phyloP scores from a whole-genome alignment of 2,113 vertebrate genomes.

The Nothoprocta perdicaria region DNA sequence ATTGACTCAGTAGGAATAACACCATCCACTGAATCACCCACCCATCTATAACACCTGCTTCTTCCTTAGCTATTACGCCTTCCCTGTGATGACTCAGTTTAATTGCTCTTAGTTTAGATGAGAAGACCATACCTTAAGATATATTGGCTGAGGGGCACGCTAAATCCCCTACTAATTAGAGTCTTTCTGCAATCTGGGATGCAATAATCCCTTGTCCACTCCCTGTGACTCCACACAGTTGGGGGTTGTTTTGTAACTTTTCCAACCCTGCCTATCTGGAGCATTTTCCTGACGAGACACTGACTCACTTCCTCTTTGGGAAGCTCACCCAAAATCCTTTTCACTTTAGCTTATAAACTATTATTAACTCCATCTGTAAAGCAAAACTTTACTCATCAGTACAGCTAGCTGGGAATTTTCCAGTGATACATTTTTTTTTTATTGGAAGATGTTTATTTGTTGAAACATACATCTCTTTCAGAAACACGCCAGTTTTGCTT shows the following conservation, averaged over 20 bases:
- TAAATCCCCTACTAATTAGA: not conserved
- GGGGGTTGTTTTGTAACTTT: conserved; percentile 56
- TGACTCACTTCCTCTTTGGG: conserved; percentile 74
- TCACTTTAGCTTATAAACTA: conserved; percentile 64
- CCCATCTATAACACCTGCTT: conserved; percentile 63
- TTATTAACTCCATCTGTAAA: conserved; percentile 71
- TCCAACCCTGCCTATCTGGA: conserved; percentile 72
- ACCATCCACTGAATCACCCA: conserved; percentile 67
- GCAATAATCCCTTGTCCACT: conserved; percentile 48
- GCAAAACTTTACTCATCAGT: conserved; percentile 57
- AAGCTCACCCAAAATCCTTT: conserved; percentile 71
- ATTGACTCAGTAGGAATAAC: conserved; percentile 69
- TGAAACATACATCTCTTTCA: conserved; percentile 53
- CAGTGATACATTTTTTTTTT: conserved; percentile 28
- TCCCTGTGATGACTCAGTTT: conserved; percentile 43
- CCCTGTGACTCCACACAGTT: conserved; percentile 22
- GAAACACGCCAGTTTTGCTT: conserved; percentile 38
- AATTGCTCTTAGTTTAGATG: not conserved
- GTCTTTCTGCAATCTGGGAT: not conserved
- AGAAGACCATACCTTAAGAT: not conserved
- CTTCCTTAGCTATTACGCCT: conserved; percentile 22
- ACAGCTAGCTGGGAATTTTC: conserved; percentile 62
- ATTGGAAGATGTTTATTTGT: conserved; percentile 53
- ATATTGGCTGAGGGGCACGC: not conserved
- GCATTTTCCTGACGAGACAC: conserved; percentile 67